phyloP scores from a whole-genome alignment of 2,113 vertebrate species.

The Stomatorhinus ivindoensis region DNA sequence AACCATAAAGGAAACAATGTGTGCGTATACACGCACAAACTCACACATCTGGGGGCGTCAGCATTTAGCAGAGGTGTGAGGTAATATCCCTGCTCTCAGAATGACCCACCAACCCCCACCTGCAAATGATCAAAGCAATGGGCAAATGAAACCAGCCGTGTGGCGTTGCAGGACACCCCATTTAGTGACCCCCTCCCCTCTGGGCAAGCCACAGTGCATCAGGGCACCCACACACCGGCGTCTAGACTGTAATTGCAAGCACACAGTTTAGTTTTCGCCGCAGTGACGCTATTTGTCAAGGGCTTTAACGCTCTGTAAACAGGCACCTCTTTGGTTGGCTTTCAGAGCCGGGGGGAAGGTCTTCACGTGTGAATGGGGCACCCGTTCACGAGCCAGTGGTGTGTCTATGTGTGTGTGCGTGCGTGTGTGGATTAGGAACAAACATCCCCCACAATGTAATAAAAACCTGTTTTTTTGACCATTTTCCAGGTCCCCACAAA shows the following conservation, averaged over 20 bases:
- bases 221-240: not conserved
- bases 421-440: too few species aligned
- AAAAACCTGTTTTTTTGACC: too few species aligned
- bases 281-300: not conserved
- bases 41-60: not conserved
- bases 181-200: not conserved
- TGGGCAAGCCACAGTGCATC: not conserved
- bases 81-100: not conserved
- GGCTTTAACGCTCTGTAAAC: not conserved
- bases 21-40: not conserved
- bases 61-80: not conserved
- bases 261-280: not conserved
- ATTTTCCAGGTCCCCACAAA: too few species aligned
- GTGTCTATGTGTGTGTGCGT: not conserved
- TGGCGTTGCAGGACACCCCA: not conserved
- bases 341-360: not conserved
- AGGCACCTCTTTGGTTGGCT: not conserved
- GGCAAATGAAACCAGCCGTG: not conserved
- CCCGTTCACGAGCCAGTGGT: not conserved
- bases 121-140: not conserved
- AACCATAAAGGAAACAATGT: not conserved
- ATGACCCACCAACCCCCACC: not conserved
- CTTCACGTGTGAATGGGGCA: not conserved
- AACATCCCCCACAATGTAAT: too few species aligned
- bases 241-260: not conserved